Percentiles rank a stretch among this genome's conserved stretches.
phyloP scores from a whole-genome alignment of 2,113 vertebrate species.

The Rhynchopsitta pachyrhyncha region DNA sequence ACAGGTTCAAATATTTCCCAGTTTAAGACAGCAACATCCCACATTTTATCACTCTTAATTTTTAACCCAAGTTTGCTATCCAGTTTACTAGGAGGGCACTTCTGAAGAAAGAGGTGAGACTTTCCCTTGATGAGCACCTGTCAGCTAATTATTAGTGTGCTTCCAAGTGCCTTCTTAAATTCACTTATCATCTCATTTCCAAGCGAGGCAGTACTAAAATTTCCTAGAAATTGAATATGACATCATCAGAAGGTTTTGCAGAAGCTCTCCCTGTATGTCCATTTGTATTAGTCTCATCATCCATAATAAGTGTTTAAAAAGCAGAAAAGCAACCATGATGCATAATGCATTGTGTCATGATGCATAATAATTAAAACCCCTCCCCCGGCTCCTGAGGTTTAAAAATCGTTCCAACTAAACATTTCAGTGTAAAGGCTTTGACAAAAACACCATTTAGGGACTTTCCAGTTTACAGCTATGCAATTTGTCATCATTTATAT shows the following conservation, averaged over 20 bases:
- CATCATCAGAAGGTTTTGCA: conserved; percentile 53
- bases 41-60: not conserved
- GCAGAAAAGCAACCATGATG: conserved; percentile 70
- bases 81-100: not conserved
- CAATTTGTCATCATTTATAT: conserved; percentile 76
- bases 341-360: conserved; percentile 71
- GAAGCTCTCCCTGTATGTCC: conserved; percentile 43
- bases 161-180: not conserved
- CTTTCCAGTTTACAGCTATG: conserved; percentile 64
- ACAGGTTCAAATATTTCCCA: not conserved
- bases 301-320: conserved; percentile 69
- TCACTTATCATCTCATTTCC: not conserved
- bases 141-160: conserved; percentile 29
- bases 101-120: not conserved
- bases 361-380: conserved; percentile 70
- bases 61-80: not conserved
- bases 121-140: conserved; percentile 24
- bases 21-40: not conserved
- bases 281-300: conserved; percentile 65
- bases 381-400: conserved; percentile 59
- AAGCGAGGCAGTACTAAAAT: not conserved
- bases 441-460: conserved; percentile 75
- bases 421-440: conserved; percentile 72
- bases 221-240: conserved; percentile 45
- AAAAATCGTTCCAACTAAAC: conserved; percentile 72